phyloP scores from a whole-genome alignment of 2,113 vertebrate genomes.

The Pholis gunnellus region DNA sequence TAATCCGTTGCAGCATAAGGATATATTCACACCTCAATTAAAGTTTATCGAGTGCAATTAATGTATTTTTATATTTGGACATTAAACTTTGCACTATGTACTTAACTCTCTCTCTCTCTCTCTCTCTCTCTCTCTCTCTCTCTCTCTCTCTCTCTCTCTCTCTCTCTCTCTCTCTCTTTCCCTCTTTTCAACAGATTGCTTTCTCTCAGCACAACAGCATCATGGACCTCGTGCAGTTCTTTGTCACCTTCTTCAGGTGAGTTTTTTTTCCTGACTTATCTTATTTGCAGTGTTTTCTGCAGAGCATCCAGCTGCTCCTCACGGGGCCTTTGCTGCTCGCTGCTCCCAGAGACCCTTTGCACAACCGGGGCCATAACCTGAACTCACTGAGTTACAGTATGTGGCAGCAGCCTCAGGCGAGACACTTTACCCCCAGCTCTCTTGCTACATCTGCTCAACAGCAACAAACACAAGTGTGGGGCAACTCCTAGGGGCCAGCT shows the following conservation, averaged over 20 bases:
- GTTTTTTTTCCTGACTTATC: background rate
- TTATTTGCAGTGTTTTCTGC: background rate
- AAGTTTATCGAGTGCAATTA: background rate
- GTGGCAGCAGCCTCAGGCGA: slow-evolving; percentile 49
- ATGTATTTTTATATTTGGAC: background rate
- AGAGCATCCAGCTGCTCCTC: fast-evolving
- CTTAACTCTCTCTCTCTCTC: background rate
- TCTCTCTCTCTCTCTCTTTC: background rate
- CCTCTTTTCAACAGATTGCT: slow-evolving; percentile 85
- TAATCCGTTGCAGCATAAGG: background rate
- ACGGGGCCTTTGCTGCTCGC: background rate
- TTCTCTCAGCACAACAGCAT: slow-evolving; percentile 96
- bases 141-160: too few relatives aligned
- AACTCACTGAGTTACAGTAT: slow-evolving; percentile 2
- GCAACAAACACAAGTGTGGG: background rate
- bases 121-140: slow-evolving; percentile 83
- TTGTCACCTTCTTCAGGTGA: slow-evolving; percentile 95
- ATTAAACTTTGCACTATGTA: too few relatives aligned
- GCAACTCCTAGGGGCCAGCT: too few relatives aligned
- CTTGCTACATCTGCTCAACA: slow-evolving; percentile 1
- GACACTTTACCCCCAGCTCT: background rate
- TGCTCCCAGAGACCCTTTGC: slow-evolving; percentile 15
- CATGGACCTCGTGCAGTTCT: slow-evolving; percentile 97
- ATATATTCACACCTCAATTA: background rate
- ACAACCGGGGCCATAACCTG: slow-evolving; percentile 22